A percentile compares a stretch with the other conserved stretches of the same genome.
These are phyloP conservation scores for Sarcophaga bullata DNA, from an alignment of 1,140 invertebrate species.

Conservation along the genomic window DNA sequence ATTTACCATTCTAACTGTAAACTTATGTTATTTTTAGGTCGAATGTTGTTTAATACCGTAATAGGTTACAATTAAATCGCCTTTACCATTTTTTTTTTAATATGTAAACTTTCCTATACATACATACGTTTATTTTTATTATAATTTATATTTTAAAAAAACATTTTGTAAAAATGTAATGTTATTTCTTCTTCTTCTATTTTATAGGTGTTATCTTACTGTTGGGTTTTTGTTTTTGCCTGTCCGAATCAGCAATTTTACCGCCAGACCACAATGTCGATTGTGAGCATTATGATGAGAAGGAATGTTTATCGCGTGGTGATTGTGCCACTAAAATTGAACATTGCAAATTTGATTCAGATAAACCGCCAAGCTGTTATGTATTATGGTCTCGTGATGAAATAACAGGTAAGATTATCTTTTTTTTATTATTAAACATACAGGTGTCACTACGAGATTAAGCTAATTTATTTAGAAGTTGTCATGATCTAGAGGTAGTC, in stretches of 20 bases:
- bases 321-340: constrained; percentile 51
- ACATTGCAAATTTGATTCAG: constrained; percentile 55
- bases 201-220: background rate
- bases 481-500: no score
- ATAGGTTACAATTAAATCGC: no score
- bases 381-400: constrained; percentile 68
- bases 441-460: no score
- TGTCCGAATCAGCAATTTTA: constrained; percentile 51
- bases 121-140: no score
- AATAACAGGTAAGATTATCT: constrained; percentile 62
- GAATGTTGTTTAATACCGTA: no score
- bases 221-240: constrained; percentile 8
- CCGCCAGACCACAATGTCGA: constrained; percentile 55
- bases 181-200: background rate
- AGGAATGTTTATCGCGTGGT: constrained; percentile 48
- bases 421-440: no score
- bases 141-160: background rate
- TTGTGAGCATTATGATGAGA: constrained; percentile 60
- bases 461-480: no score
- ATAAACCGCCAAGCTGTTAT: constrained; percentile 66
- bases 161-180: background rate
- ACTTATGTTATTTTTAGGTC: no score
- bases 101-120: no score
- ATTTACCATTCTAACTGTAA: no score
- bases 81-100: no score